A percentile compares a stretch with the other conserved stretches of the same genome.
Conservation (phyloP, 2,888 invertebrate genomes). For the Odontothrips loti region DNA sequence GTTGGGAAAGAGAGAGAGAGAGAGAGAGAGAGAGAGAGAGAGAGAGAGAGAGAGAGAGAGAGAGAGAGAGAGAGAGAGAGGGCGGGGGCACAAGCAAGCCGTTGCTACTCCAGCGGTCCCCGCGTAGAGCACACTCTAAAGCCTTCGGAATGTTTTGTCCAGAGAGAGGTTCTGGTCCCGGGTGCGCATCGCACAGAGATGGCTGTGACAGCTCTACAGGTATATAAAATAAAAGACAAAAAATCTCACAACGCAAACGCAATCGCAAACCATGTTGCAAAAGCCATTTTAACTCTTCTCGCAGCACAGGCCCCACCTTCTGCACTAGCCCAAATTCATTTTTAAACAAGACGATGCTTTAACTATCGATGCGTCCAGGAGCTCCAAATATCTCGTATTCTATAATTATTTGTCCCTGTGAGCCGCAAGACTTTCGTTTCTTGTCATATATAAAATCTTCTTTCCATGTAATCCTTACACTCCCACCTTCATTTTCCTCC, state of each 20-base stretch:
- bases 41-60: background rate
- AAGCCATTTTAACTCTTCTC: background rate
- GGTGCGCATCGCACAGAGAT: constrained; percentile 88
- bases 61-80: too few relatives aligned
- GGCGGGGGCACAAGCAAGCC: too few relatives aligned
- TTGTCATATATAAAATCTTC: too few relatives aligned
- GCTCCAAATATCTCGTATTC: constrained; percentile 17
- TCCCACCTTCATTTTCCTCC: too few relatives aligned
- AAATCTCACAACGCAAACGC: constrained; percentile 3
- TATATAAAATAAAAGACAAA: constrained; percentile 47
- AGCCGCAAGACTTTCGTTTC: too few relatives aligned
- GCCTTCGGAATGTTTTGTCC: constrained; percentile 17
- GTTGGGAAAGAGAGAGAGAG: constrained; percentile 3
- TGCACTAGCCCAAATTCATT: background rate
- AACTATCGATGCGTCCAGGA: constrained; percentile 26
- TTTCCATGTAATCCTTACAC: too few relatives aligned
- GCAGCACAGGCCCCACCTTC: constrained; percentile 28
- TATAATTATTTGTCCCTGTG: background rate
- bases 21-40: background rate
- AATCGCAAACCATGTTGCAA: background rate
- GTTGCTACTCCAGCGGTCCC: background rate
- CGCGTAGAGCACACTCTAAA: background rate
- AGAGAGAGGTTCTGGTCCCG: constrained; percentile 58
- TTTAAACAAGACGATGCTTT: constrained; percentile 27
- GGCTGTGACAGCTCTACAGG: constrained; percentile 92